Evolutionary conservation across 2,113 vertebrate species (phyloP).

Genomic region (Salvelinus namaycush): DNA sequence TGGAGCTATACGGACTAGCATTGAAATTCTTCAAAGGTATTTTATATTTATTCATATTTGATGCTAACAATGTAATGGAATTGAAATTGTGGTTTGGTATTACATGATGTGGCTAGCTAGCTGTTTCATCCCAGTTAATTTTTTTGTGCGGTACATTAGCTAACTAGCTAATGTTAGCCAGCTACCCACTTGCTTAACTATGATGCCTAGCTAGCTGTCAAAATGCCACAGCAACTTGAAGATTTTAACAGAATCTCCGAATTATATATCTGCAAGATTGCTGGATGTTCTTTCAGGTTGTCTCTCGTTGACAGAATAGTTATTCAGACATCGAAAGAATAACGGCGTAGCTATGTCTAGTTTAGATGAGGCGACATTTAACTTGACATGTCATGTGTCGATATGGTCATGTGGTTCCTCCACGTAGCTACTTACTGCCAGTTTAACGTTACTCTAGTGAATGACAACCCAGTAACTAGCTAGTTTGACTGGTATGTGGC

Average conservation of each 20-base stretch:
- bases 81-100: not conserved
- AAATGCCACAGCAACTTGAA: not conserved
- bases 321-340: no score
- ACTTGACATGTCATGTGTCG: not conserved
- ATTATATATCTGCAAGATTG: no score
- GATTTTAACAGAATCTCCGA: no score
- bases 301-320: no score
- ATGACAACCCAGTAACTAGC: not conserved
- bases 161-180: not conserved
- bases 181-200: not conserved
- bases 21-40: slow-evolving; percentile 94
- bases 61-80: not conserved
- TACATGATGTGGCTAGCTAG: not conserved
- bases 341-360: not conserved
- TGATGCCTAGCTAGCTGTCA: not conserved
- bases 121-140: not conserved
- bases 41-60: not conserved
- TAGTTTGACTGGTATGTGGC: not conserved
- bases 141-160: not conserved
- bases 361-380: not conserved
- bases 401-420: not conserved
- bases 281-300: no score
- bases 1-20: slow-evolving; percentile 88
- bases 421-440: not conserved
- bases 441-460: not conserved